A percentile compares a stretch with the other conserved stretches of the same genome.
These are phyloP conservation scores for Aurelia sp. DNA, from an alignment of 30 jellyfish, hydroid and myxozoan species.

Conservation along the genomic window DNA sequence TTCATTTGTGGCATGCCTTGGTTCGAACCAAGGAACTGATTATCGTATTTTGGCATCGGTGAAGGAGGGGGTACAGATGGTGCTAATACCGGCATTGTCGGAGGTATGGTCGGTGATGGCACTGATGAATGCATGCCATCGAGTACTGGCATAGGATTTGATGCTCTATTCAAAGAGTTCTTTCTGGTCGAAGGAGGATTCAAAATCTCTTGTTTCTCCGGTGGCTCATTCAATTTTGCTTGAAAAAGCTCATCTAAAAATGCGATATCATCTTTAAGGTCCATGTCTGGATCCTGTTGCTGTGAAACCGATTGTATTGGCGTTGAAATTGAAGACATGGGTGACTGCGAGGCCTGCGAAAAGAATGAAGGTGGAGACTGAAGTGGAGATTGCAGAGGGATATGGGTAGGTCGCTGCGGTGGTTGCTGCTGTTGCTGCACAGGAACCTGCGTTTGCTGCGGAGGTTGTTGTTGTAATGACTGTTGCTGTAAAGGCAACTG, in stretches of 20 bases:
- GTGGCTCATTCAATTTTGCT: slow-evolving; percentile 52
- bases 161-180: slow-evolving; percentile 46
- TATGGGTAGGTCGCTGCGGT: slow-evolving; percentile 44
- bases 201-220: slow-evolving; percentile 44
- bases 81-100: slow-evolving; percentile 64
- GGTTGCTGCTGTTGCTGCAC: slow-evolving; percentile 31
- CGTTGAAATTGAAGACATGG: slow-evolving; percentile 53
- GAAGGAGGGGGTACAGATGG: slow-evolving; percentile 75
- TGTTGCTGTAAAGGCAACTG: slow-evolving; percentile 19
- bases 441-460: too few relatives aligned
- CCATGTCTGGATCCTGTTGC: slow-evolving; percentile 59
- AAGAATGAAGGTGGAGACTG: slow-evolving; percentile 63
- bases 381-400: slow-evolving; percentile 63
- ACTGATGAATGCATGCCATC: slow-evolving; percentile 74
- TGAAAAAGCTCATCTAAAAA: slow-evolving; percentile 65
- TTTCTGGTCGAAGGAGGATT: slow-evolving; percentile 26
- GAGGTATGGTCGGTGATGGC: slow-evolving; percentile 65
- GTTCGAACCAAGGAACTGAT: slow-evolving; percentile 17
- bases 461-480: too few relatives aligned
- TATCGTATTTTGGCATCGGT: slow-evolving; percentile 34
- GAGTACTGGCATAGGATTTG: slow-evolving; percentile 66
- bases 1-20: slow-evolving; percentile 27
- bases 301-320: slow-evolving; percentile 55
- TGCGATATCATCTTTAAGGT: slow-evolving; percentile 57
- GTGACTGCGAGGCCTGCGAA: slow-evolving; percentile 74